Conservation (phyloP, 2,797 vertebrate genomes). For the Tachyglossus aculeatus region DNA sequence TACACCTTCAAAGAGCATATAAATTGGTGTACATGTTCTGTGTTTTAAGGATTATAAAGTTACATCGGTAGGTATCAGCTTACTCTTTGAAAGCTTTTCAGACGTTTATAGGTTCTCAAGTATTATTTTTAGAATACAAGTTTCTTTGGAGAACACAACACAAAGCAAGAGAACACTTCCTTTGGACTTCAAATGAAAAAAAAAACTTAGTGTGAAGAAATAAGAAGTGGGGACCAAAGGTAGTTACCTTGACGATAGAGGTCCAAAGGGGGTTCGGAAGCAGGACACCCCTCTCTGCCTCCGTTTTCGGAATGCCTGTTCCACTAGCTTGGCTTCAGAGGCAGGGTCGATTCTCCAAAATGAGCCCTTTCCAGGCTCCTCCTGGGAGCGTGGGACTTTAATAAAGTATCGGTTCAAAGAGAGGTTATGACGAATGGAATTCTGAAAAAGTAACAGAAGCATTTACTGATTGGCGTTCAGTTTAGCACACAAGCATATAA, state of each 20-base stretch:
- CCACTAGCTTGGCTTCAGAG: constrained; percentile 94
- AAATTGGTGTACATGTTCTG: fast-evolving
- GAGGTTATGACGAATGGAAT: constrained; percentile 98
- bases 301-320: constrained; percentile 96
- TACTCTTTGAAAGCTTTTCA: fast-evolving
- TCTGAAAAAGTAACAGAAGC: constrained; percentile 75
- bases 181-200: fast-evolving
- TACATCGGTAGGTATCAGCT: neutral
- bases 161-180: fast-evolving
- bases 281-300: constrained; percentile 95
- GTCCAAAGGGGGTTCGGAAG: constrained; percentile 97
- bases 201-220: too few relatives aligned
- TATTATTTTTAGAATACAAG: too few relatives aligned
- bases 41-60: neutral
- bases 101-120: neutral
- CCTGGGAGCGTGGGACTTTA: constrained; percentile 97
- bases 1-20: neutral
- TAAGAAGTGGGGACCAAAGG: neutral
- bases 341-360: constrained; percentile 97
- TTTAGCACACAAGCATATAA: neutral
- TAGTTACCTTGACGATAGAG: constrained; percentile 93
- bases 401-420: constrained; percentile 99
- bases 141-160: too few relatives aligned
- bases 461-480: constrained; percentile 12
- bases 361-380: constrained; percentile 98